A percentile compares a stretch with the other conserved stretches of the same genome.
phyloP scores from a whole-genome alignment of 1,140 invertebrate species.

The Globodera ellingtonae region DNA sequence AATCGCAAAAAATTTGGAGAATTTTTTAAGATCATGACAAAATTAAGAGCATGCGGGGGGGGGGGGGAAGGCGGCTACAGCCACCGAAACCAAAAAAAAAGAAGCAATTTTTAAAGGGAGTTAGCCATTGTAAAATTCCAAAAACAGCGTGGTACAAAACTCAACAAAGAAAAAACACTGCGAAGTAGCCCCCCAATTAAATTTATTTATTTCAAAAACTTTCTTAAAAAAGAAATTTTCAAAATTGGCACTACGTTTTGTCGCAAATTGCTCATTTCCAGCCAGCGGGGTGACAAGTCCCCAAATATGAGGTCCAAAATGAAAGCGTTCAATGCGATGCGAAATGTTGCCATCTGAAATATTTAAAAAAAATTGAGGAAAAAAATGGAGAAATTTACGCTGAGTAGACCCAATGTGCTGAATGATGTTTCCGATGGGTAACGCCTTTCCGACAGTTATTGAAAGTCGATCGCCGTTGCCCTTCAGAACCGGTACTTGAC shows the following conservation, averaged over 20 bases:
- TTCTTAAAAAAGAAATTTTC: background rate
- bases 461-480: constrained; percentile 55
- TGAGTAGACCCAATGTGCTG: constrained; percentile 42
- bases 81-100: too few relatives aligned
- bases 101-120: too few relatives aligned
- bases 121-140: too few relatives aligned
- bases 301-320: constrained; percentile 60
- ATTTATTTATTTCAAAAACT: too few relatives aligned
- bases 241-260: constrained; percentile 34
- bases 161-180: too few relatives aligned
- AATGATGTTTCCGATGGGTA: constrained; percentile 46
- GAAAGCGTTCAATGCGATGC: constrained; percentile 62
- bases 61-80: too few relatives aligned
- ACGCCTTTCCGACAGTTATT: constrained; percentile 51
- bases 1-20: too few relatives aligned
- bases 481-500: constrained; percentile 55
- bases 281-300: constrained; percentile 61
- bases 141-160: too few relatives aligned
- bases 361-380: background rate
- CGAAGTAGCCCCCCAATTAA: too few relatives aligned
- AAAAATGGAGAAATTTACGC: background rate
- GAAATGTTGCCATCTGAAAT: constrained; percentile 56
- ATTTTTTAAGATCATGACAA: too few relatives aligned
- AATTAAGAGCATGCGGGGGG: too few relatives aligned
- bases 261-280: constrained; percentile 58